Evolutionary conservation across 2,888 invertebrate genomes (phyloP), one percentile per base, ranked within the genome.

Genomic region (Morpho achilles): DNA sequence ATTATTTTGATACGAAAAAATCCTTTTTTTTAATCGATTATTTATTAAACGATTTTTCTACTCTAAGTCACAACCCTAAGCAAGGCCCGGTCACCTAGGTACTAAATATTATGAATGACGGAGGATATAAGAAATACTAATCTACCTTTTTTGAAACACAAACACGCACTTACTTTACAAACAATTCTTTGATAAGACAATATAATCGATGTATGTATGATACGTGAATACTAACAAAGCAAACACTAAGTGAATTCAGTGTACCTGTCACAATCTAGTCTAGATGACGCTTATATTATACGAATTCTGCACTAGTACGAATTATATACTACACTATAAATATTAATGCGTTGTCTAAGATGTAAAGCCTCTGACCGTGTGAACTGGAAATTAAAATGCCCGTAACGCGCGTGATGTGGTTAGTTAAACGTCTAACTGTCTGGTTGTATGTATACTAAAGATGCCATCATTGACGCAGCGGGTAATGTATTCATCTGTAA

Each of bases 321-420:
- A 66, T 58, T 59, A 54, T 62, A 60, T 62, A 56, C 56, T 23
- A 57, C 58, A 58, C 58, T 74, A 80, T 87, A 74, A 84, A 87
- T 87, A 87, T 87, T 86, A 79, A 87, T 84, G 79, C 62, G 60
- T 65, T 55, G 64, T 78, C 80, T 81, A 79, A 84, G 86, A 80
- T 74, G 69, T 44, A 10, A 50, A 50, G 55, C 39, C 44, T 64
- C 64, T 65, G 72, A 70, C 74, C 86, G 85, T 89, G 89, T 82
- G 89, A 87, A 87, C 85, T 87, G 85, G 82, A 85, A 85, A 86
- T 85, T 84, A 81, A 87, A 87, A 87, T 82, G 78, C 77, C 82
- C 83, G 84, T 84, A 82, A 77, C 79, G 75, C 56, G 70, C 88
- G 87, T 86, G 87, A 74, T 62, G 23, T 1, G 84, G 64, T 63